phyloP scores from a whole-genome alignment of 2,113 vertebrate species.

The Dendrocopos noguchii region DNA sequence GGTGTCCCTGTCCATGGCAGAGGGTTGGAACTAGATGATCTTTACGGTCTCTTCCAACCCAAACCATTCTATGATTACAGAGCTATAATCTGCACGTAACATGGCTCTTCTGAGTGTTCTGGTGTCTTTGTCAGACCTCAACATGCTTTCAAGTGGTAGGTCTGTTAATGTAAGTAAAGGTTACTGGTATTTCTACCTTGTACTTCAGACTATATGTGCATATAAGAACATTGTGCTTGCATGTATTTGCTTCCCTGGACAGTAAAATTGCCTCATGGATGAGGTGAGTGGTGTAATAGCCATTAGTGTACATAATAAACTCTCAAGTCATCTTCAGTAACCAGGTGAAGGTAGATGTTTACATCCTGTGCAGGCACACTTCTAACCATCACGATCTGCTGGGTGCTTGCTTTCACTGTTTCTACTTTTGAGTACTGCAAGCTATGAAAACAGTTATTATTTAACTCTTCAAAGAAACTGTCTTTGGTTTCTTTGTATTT shows the following conservation, averaged over 20 bases:
- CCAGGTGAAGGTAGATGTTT: neutral
- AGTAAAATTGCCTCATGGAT: neutral
- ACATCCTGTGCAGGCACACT: neutral
- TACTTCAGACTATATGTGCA: accelerated
- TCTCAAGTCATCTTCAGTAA: neutral
- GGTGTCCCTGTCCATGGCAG: too few relatives aligned
- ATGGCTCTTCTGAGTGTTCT: neutral
- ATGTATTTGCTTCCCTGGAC: neutral
- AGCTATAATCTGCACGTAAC: neutral
- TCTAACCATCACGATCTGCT: neutral
- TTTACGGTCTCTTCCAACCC: too few relatives aligned
- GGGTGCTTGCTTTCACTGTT: neutral
- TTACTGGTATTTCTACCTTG: neutral
- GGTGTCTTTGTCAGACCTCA: neutral
- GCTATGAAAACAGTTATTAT: neutral
- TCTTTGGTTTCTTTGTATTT: neutral
- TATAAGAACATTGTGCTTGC: neutral
- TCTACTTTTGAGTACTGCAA: neutral
- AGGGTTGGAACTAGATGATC: too few relatives aligned
- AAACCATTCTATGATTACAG: neutral
- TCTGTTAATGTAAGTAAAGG: neutral
- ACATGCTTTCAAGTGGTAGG: neutral
- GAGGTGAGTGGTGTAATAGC: neutral
- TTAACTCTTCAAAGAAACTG: neutral
- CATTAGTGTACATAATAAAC: neutral